Evolutionary conservation across 1,140 invertebrate genomes (phyloP).

Genomic region (Theocolax elegans): DNA sequence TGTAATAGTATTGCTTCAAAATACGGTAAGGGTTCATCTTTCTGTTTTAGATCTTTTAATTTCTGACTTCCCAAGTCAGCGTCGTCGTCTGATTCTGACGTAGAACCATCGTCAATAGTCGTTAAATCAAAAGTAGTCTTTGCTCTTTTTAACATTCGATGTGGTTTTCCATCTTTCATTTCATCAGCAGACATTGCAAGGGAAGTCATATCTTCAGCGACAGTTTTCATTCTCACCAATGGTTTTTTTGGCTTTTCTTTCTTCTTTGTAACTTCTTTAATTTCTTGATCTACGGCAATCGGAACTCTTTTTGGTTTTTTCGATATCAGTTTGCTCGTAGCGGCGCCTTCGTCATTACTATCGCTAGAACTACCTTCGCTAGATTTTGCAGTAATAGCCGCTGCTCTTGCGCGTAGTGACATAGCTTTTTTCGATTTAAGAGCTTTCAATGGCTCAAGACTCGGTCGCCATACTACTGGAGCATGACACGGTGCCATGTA

Average conservation of each 20-base stretch:
- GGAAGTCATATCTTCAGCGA: slow-evolving; percentile 6
- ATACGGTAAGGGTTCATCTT: too few species aligned
- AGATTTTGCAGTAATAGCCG: slow-evolving; percentile 41
- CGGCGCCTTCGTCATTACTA: not conserved
- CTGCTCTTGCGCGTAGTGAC: slow-evolving; percentile 51
- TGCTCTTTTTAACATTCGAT: slow-evolving; percentile 28
- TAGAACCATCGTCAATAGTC: not conserved
- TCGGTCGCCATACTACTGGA: slow-evolving; percentile 53
- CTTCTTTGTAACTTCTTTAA: not conserved
- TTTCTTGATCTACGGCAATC: not conserved
- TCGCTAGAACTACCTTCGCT: slow-evolving; percentile 48
- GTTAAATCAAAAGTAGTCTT: slow-evolving; percentile 23
- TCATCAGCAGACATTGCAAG: not conserved
- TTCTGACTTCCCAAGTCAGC: too few species aligned
- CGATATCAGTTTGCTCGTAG: not conserved
- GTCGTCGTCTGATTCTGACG: not conserved
- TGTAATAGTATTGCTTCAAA: not conserved
- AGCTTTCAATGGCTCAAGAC: slow-evolving; percentile 58
- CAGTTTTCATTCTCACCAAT: slow-evolving; percentile 43
- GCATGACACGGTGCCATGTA: slow-evolving; percentile 57
- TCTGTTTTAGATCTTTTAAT: too few species aligned
- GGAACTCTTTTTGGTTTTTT: not conserved
- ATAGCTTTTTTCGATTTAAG: slow-evolving; percentile 53
- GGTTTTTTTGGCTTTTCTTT: slow-evolving; percentile 10
- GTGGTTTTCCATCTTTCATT: not conserved